These are phyloP conservation scores for Poeciliopsis retropinna DNA, from an alignment of 2,113 vertebrate genomes.

Conservation along the genomic window DNA sequence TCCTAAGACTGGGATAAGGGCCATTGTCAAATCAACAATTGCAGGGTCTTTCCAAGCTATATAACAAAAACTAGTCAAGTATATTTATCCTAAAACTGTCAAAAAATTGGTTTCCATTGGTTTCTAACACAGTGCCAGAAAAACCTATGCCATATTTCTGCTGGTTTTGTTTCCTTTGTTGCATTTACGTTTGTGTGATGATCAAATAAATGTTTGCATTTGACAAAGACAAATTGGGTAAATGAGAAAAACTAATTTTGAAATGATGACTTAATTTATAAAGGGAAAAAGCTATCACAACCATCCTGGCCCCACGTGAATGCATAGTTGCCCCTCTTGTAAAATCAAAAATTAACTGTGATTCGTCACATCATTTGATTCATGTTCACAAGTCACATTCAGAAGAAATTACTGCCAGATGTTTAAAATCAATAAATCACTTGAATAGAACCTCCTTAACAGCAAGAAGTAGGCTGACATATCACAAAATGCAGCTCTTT, in stretches of 20 bases:
- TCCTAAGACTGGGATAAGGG: not conserved
- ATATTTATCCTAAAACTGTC: not conserved
- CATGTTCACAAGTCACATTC: no score
- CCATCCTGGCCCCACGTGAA: no score
- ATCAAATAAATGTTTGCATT: not conserved
- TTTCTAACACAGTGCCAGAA: not conserved
- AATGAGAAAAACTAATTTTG: constrained; percentile 45
- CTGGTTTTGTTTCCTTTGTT: not conserved
- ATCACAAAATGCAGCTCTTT: no score
- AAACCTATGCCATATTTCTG: not conserved
- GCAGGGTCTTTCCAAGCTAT: not conserved
- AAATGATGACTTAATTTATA: no score
- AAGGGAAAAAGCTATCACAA: no score
- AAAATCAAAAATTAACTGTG: no score
- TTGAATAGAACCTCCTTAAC: no score
- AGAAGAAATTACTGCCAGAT: no score
- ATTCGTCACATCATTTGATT: no score
- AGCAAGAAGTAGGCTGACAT: no score
- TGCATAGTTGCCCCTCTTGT: no score
- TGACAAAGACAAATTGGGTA: not conserved
- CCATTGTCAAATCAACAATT: not conserved
- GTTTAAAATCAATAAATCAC: no score
- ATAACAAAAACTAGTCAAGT: not conserved
- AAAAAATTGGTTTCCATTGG: not conserved
- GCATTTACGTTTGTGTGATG: not conserved